Conservation (phyloP, 1,140 invertebrate species). For the Sitophilus oryzae region DNA sequence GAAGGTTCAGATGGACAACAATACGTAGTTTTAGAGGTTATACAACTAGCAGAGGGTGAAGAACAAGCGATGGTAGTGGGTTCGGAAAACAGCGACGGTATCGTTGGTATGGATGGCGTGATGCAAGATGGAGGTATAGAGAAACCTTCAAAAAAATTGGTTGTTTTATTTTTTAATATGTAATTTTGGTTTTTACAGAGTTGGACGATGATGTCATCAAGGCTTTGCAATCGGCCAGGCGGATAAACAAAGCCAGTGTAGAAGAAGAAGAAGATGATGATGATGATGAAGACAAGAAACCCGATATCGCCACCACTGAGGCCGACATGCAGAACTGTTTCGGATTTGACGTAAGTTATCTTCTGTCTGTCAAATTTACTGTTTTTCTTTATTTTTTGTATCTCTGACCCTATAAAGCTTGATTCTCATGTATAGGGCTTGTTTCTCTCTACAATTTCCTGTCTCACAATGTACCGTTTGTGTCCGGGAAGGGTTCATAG, state of each 20-base stretch:
- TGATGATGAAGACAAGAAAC: constrained; percentile 42
- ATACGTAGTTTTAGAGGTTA: constrained; percentile 81
- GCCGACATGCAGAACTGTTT: constrained; percentile 76
- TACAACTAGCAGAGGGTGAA: constrained; percentile 68
- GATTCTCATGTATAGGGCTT: no score
- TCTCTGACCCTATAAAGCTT: neutral
- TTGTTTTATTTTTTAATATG: neutral
- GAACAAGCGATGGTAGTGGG: constrained; percentile 39
- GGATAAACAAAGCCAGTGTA: constrained; percentile 36
- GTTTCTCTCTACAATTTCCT: no score
- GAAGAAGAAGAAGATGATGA: constrained; percentile 38
- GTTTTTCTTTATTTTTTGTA: neutral
- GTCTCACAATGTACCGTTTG: no score
- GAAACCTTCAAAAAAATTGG: no score
- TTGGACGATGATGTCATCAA: constrained; percentile 41
- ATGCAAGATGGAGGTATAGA: constrained; percentile 36
- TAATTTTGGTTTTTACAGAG: constrained; percentile 28
- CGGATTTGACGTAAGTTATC: constrained; percentile 69
- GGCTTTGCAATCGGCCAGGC: constrained; percentile 37
- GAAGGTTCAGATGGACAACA: constrained; percentile 74
- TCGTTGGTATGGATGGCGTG: constrained; percentile 32
- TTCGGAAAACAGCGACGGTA: constrained; percentile 32
- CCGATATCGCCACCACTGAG: constrained; percentile 42
- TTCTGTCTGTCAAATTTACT: neutral
- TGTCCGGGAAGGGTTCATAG: no score